Conservation (phyloP, 2,888 invertebrate genomes). For the Odontocolon sp. region DNA sequence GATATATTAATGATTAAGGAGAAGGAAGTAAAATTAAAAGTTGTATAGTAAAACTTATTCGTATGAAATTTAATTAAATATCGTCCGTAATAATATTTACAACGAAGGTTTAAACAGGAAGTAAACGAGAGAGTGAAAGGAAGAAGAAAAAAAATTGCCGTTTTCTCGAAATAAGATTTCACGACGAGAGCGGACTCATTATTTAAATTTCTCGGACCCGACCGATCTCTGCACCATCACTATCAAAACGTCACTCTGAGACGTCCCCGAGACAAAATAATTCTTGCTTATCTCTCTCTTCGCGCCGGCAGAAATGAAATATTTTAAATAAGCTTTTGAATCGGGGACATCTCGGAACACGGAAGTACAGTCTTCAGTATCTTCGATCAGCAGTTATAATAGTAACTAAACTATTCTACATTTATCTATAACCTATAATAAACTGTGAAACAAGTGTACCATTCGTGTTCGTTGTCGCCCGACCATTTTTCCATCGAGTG, state of each 20-base stretch:
- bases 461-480: constrained; percentile 60
- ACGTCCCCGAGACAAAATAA: constrained; percentile 66
- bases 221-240: constrained; percentile 69
- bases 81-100: constrained; percentile 79
- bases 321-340: constrained; percentile 61
- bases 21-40: constrained; percentile 75
- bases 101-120: constrained; percentile 71
- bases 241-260: constrained; percentile 68
- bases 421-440: constrained; percentile 81
- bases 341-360: constrained; percentile 71
- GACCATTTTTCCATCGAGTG: constrained; percentile 56
- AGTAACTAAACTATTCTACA: constrained; percentile 81
- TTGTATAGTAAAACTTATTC: constrained; percentile 78
- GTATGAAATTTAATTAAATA: constrained; percentile 76
- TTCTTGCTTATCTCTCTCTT: constrained; percentile 45
- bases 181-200: constrained; percentile 73
- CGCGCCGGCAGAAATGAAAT: constrained; percentile 42
- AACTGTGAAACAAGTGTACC: constrained; percentile 81
- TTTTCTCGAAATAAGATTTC: constrained; percentile 72
- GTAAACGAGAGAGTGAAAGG: constrained; percentile 21
- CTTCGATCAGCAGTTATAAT: constrained; percentile 80
- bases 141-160: constrained; percentile 61
- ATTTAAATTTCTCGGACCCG: constrained; percentile 70
- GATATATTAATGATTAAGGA: constrained; percentile 74
- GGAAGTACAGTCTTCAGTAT: constrained; percentile 76